phyloP scores from a whole-genome alignment of 2,113 vertebrate species.

The Oryzias javanicus region DNA sequence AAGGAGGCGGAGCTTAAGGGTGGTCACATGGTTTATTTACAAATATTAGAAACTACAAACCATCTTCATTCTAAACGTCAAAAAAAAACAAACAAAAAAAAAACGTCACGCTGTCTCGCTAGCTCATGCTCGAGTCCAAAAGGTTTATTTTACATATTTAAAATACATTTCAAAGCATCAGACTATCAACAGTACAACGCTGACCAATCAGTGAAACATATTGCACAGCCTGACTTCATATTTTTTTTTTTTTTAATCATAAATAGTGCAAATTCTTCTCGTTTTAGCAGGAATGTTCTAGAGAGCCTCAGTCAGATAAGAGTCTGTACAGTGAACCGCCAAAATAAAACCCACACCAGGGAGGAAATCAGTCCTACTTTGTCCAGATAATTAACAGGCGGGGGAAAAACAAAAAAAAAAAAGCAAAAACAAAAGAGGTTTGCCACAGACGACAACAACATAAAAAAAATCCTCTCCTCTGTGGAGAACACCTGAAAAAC shows the following conservation, averaged over 20 bases:
- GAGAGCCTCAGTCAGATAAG: conserved; percentile 77
- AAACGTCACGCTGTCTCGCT: conserved; percentile 77
- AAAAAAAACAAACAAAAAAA: conserved; percentile 21
- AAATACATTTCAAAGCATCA: conserved; percentile 95
- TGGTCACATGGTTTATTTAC: conserved; percentile 69
- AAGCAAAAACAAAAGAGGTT: conserved; percentile 86
- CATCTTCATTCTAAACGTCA: conserved; percentile 52
- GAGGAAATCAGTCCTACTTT: conserved; percentile 47
- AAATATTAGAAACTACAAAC: conserved; percentile 75
- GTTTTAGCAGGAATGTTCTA: conserved; percentile 93
- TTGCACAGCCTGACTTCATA: conserved; percentile 97
- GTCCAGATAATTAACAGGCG: conserved; percentile 58
- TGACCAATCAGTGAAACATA: conserved; percentile 86
- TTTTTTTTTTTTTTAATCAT: conserved; percentile 76
- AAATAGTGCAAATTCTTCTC: conserved; percentile 96
- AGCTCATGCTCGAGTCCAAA: conserved; percentile 92
- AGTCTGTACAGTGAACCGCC: conserved; percentile 85
- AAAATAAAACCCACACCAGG: conserved; percentile 72
- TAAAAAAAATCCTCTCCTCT: conserved; percentile 84
- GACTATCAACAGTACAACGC: conserved; percentile 91
- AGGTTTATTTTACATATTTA: conserved; percentile 99
- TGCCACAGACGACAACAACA: conserved; percentile 93
- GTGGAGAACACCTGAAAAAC: conserved; percentile 69
- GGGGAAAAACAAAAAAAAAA: conserved; percentile 52
- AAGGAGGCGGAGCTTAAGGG: conserved; percentile 35